phyloP scores from a whole-genome alignment of 2,113 vertebrate genomes.

The Arenaria interpres region DNA sequence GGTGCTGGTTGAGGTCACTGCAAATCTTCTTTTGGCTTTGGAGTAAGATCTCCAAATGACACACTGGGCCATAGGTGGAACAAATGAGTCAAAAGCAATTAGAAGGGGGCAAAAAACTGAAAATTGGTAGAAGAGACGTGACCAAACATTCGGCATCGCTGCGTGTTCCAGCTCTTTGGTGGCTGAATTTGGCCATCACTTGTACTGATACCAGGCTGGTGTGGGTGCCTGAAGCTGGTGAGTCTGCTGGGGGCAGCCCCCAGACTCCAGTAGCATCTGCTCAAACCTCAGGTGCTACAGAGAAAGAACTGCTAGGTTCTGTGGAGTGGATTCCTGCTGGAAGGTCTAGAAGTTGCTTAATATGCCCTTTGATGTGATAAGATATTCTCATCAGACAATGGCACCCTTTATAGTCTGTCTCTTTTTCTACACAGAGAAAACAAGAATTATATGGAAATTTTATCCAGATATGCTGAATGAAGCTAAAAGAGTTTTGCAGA shows the following conservation, averaged over 20 bases:
- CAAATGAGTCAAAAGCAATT: background rate
- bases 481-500: slow-evolving; percentile 2
- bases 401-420: background rate
- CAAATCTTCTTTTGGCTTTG: background rate
- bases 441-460: background rate
- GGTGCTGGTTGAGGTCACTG: background rate
- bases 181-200: fast-evolving
- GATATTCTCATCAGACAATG: background rate
- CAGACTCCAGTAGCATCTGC: background rate
- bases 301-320: fast-evolving
- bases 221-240: fast-evolving
- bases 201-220: background rate
- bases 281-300: background rate
- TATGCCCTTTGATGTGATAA: background rate
- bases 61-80: fast-evolving
- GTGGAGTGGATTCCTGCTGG: fast-evolving
- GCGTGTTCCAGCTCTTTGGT: fast-evolving
- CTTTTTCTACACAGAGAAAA: background rate
- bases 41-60: fast-evolving
- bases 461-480: background rate
- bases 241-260: background rate
- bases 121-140: background rate
- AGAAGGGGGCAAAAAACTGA: background rate
- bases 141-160: fast-evolving
- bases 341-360: background rate